Conservation (phyloP, 2,888 invertebrate genomes). For the Trichogramma dendrolimi region DNA sequence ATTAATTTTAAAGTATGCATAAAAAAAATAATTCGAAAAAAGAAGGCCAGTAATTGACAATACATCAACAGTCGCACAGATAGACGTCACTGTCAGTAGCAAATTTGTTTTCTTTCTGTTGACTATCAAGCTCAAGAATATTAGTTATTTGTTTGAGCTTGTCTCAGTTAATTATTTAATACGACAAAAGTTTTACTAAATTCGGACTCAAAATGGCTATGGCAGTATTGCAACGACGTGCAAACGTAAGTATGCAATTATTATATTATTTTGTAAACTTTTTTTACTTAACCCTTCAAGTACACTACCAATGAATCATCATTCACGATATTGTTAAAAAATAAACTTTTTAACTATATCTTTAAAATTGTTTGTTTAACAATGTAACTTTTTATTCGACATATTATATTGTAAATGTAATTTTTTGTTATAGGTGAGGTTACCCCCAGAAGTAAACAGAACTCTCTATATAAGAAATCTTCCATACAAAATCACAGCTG, state of each 20-base stretch:
- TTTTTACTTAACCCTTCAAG: conserved; percentile 5
- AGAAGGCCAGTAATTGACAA: too few relatives aligned
- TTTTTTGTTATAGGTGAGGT: conserved; percentile 72
- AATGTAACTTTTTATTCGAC: neutral
- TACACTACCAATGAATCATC: neutral
- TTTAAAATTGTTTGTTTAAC: neutral
- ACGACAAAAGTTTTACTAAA: too few relatives aligned
- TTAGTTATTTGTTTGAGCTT: too few relatives aligned
- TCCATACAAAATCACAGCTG: conserved; percentile 98
- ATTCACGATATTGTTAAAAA: too few relatives aligned
- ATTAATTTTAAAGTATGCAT: too few relatives aligned
- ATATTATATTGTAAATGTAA: neutral
- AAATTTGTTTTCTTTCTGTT: too few relatives aligned
- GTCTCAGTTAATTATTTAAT: too few relatives aligned
- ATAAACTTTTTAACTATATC: too few relatives aligned
- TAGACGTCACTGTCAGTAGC: too few relatives aligned
- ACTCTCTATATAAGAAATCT: conserved; percentile 94
- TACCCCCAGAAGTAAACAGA: conserved; percentile 98
- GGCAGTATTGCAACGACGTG: conserved; percentile 68
- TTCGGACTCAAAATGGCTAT: conserved; percentile 49
- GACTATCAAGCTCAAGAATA: too few relatives aligned
- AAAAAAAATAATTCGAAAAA: too few relatives aligned
- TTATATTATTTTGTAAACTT: neutral
- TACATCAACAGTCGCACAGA: too few relatives aligned
- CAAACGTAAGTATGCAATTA: conserved; percentile 61